phyloP scores from a whole-genome alignment of 1,140 invertebrate genomes.

The Drosophila funebris region DNA sequence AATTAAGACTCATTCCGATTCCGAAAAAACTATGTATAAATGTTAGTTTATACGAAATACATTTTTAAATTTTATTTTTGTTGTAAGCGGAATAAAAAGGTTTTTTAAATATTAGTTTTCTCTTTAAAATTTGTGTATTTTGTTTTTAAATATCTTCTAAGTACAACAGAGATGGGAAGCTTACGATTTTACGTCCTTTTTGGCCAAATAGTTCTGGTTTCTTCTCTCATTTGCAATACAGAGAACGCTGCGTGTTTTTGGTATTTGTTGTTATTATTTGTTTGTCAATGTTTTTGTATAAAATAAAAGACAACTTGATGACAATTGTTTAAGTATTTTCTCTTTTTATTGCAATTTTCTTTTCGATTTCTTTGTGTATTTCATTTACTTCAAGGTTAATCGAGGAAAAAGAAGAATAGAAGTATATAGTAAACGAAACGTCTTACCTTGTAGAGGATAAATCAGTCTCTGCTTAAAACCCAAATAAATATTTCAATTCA shows the following conservation, averaged over 20 bases:
- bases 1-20: background rate
- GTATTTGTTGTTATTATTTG: conserved; percentile 25
- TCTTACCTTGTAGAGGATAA: conserved; percentile 68
- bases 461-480: conserved; percentile 65
- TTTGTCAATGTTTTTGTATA: conserved; percentile 62
- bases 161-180: background rate
- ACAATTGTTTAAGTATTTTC: conserved; percentile 78
- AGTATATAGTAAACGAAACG: conserved; percentile 45
- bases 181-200: conserved; percentile 14
- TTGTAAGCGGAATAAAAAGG: background rate
- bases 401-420: conserved; percentile 52
- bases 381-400: conserved; percentile 54
- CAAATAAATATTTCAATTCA: conserved; percentile 44
- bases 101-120: background rate
- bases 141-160: background rate
- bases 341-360: conserved; percentile 72
- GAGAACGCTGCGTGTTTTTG: conserved; percentile 50
- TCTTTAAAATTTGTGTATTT: background rate
- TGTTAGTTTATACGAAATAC: conserved; percentile 6
- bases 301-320: conserved; percentile 80
- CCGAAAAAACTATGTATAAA: background rate
- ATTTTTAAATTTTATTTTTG: background rate
- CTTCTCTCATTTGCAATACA: conserved; percentile 35
- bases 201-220: conserved; percentile 33
- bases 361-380: conserved; percentile 46